These are phyloP conservation scores for Eupithecia exiguata DNA, from an alignment of 2,888 invertebrate species.

Conservation along the genomic window DNA sequence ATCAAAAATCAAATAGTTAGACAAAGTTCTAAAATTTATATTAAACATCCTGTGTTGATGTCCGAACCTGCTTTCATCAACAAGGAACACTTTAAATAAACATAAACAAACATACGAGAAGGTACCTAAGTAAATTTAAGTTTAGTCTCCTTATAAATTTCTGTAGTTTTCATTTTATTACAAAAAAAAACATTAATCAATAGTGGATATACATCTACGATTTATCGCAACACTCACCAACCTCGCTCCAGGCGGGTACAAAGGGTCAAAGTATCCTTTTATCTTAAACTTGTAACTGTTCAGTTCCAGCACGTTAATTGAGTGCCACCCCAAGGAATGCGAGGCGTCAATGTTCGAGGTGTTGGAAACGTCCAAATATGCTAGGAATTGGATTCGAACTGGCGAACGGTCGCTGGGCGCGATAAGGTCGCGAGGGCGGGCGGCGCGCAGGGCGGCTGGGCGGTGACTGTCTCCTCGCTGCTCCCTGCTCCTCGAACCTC, in stretches of 20 bases:
- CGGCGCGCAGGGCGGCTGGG: constrained; percentile 76
- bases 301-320: constrained; percentile 49
- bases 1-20: not conserved
- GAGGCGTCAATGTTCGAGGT: constrained; percentile 42
- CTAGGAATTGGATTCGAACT: constrained; percentile 48
- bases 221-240: constrained; percentile 63
- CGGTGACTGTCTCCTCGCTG: constrained; percentile 74
- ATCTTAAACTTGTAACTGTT: constrained; percentile 57
- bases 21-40: not conserved
- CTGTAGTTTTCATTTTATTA: not conserved
- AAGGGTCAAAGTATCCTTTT: constrained; percentile 59
- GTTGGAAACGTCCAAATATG: constrained; percentile 40
- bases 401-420: constrained; percentile 48
- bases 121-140: not conserved
- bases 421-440: constrained; percentile 52
- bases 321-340: constrained; percentile 36
- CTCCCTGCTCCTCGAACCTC: constrained; percentile 67
- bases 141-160: not conserved
- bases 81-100: not conserved
- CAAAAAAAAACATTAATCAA: constrained; percentile 25
- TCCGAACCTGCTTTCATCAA: not conserved
- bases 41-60: not conserved
- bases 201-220: constrained; percentile 37
- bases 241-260: constrained; percentile 60
- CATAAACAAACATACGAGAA: not conserved